Evolutionary conservation across 1,140 invertebrate genomes (phyloP).

Genomic region (Oreohelix idahoensis): DNA sequence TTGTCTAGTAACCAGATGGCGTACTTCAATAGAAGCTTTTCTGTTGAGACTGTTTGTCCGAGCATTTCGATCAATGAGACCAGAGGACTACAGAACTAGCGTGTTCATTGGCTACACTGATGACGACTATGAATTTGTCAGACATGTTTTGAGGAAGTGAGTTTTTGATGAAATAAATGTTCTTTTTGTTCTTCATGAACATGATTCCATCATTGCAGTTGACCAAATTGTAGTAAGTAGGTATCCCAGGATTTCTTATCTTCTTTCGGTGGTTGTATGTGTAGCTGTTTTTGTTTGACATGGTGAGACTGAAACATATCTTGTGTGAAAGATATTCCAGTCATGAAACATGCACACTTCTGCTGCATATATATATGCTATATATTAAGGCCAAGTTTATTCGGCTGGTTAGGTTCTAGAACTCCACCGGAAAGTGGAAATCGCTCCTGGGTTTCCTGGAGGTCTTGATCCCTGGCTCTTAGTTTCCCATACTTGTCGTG

Average conservation of each 20-base stretch:
- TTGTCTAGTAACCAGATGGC: background rate
- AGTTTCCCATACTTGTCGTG: no score
- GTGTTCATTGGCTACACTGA: slow-evolving; percentile 34
- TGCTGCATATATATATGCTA: background rate
- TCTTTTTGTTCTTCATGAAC: no score
- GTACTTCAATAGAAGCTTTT: background rate
- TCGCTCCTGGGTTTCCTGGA: no score
- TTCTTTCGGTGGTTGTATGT: background rate
- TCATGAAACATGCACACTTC: no score
- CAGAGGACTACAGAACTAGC: background rate
- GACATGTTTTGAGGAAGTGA: background rate
- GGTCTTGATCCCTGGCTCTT: no score
- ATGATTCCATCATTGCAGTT: background rate
- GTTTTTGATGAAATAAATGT: background rate
- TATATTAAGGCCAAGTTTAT: background rate
- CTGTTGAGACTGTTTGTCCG: background rate
- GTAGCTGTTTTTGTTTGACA: no score
- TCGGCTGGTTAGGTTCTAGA: background rate
- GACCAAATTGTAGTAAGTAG: background rate
- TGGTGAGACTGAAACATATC: no score
- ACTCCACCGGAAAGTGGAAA: background rate
- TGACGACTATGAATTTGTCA: background rate
- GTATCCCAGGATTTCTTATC: background rate
- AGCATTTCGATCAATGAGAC: background rate
- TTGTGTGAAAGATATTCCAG: no score